Base-by-base conservation (phyloP, 2,888 invertebrate genomes). In the Tiphia femorata region DNA sequence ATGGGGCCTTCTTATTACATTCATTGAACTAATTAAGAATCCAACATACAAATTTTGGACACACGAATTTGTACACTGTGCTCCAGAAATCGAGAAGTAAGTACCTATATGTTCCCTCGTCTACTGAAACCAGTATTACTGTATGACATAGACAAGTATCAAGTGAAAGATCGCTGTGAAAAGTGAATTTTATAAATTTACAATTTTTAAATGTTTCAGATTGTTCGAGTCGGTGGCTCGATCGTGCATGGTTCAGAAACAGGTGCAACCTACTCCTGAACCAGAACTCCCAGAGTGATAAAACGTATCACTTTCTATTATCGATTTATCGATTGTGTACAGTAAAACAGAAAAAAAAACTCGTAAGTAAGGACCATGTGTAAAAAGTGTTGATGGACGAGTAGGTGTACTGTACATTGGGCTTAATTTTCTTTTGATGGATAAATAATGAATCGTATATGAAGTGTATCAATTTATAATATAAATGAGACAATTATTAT, bases 61-160 rank as follows among this genome's bases (percentile, higher is more conserved):
- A 66, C 98, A 99, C 80, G 98, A 99, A 79, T 99, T 99, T 86
- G 98, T 99, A 1, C 97, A 97, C 80, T 99, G 99, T 85, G 98
- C 99, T 16, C 97, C 98, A 1, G 99, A 99, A 86, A 98, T 99
- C 76, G 97, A 98, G 86, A 98, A 98, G 96, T 97, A 85, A 90
- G 93, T 68, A 47, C 44, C 23, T 49, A 7, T 21, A 33, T 47
- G 2, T 3, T 47, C 21, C 23, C 25, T 25, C 25, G 5, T 6
- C 8, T 6, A 1, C 33, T 30, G 33, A 5, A 37, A 29, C 52
- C 38, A 23, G 2, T 17, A 2, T 17, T 5, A 2, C 1, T 37
- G 5, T 17, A 37, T 6, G 5, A 12, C 3, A 8, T 25, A 25
- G 25, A 25, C 41, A 47, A 54, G 16, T 49, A 35, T 16, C n/a